Percentiles rank a stretch among this genome's conserved stretches.
phyloP scores from a whole-genome alignment of 1,140 invertebrate species.

The Ceratosolen solmsi region DNA sequence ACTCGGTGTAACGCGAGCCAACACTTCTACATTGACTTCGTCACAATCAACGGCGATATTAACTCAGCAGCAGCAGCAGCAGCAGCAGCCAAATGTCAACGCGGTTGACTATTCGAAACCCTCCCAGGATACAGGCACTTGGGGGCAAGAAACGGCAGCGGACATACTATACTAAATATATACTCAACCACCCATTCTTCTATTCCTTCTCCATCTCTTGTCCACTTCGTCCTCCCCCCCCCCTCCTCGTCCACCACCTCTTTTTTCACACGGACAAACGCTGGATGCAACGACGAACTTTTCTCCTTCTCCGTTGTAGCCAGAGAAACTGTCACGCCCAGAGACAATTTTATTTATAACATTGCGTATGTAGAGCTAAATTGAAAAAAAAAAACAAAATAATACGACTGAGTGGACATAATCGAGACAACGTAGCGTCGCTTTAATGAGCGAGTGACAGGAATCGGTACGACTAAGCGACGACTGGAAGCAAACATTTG shows the following conservation, averaged over 20 bases:
- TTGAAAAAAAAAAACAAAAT: constrained; percentile 7
- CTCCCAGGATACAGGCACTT: constrained; percentile 76
- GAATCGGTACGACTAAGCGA: neutral
- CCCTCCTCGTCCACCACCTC: neutral
- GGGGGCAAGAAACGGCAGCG: constrained; percentile 78
- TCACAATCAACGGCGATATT: constrained; percentile 53
- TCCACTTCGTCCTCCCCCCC: neutral
- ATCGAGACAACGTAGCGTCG: neutral
- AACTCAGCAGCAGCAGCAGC: constrained; percentile 6
- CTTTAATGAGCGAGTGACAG: neutral
- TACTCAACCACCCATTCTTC: neutral
- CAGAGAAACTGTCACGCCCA: constrained; percentile 4
- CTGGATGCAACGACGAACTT: constrained; percentile 19
- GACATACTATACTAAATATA: constrained; percentile 76
- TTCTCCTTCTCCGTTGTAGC: neutral
- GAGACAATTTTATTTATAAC: neutral
- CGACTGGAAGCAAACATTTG: neutral
- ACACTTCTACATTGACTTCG: constrained; percentile 55
- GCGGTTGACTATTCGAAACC: constrained; percentile 76
- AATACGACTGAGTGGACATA: neutral
- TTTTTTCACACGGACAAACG: neutral
- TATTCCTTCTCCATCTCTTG: neutral
- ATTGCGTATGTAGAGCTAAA: neutral
- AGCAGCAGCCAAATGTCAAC: constrained; percentile 46
- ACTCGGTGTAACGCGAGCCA: constrained; percentile 77